A percentile compares a stretch with the other conserved stretches of the same genome.
phyloP scores from a whole-genome alignment of 2,797 vertebrate species.

The Craterocephalus amniculus region DNA sequence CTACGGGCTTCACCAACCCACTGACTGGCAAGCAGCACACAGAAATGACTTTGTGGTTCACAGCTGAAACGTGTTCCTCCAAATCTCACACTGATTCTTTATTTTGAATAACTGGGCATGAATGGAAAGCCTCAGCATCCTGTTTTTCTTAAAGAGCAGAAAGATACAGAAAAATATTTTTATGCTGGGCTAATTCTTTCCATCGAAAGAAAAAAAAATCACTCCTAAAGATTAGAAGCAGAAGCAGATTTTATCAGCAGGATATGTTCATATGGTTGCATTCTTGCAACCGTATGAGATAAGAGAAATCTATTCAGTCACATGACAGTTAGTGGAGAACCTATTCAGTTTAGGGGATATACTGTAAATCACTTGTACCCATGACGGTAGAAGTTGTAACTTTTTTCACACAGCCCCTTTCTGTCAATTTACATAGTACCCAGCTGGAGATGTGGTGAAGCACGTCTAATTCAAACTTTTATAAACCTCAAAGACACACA shows the following conservation, averaged over 20 bases:
- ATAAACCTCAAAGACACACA: constrained; percentile 73
- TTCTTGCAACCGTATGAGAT: constrained; percentile 61
- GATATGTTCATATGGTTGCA: constrained; percentile 60
- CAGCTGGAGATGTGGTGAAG: constrained; percentile 78
- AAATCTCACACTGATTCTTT: constrained; percentile 51
- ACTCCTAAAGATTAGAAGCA: constrained; percentile 43
- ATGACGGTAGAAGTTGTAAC: constrained; percentile 47
- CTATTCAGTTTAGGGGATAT: constrained; percentile 44
- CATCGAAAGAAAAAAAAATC: constrained; percentile 56
- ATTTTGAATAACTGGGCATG: constrained; percentile 72
- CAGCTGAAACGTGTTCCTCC: constrained; percentile 63
- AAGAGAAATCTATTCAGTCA: constrained; percentile 54
- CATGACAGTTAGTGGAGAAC: constrained; percentile 51
- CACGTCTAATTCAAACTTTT: constrained; percentile 79
- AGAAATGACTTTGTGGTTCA: constrained; percentile 57
- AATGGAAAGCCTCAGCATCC: constrained; percentile 70
- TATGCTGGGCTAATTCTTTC: constrained; percentile 70
- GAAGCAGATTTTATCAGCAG: constrained; percentile 71
- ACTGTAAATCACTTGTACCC: constrained; percentile 47
- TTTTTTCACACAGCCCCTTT: constrained; percentile 58
- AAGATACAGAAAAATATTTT: constrained; percentile 72
- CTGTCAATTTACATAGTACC: constrained; percentile 76
- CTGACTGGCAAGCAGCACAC: constrained; percentile 47
- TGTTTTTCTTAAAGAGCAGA: constrained; percentile 75
- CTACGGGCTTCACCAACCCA: constrained; percentile 53